A percentile compares a stretch with the other conserved stretches of the same genome.
phyloP scores from a whole-genome alignment of 2,888 invertebrate genomes.

The Netelia fuscicornis region DNA sequence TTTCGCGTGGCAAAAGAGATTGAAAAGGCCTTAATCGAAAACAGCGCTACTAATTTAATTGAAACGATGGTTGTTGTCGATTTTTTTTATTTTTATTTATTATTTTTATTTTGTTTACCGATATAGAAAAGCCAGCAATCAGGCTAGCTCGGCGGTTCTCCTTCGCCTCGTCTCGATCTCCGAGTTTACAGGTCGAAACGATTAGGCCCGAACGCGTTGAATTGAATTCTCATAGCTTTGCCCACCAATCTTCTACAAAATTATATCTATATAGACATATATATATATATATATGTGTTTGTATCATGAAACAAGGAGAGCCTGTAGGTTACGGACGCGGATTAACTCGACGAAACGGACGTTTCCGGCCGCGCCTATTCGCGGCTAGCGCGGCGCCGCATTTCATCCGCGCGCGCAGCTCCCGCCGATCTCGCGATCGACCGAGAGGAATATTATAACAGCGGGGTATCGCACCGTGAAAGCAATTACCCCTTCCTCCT shows the following conservation, averaged over 20 bases:
- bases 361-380: conserved; percentile 81
- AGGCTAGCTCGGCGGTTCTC: conserved; percentile 1
- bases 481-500: conserved; percentile 37
- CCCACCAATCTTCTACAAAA: conserved; percentile 11
- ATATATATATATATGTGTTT: not conserved
- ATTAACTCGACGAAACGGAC: conserved; percentile 80
- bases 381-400: conserved; percentile 57
- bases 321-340: conserved; percentile 67
- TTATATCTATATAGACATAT: not conserved
- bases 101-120: not conserved
- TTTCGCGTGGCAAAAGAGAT: conserved; percentile 11
- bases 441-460: conserved; percentile 46
- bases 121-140: conserved; percentile 14
- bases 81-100: too few relatives aligned
- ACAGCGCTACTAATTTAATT: conserved; percentile 56
- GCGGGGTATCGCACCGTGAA: conserved; percentile 50
- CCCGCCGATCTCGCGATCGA: conserved; percentile 57
- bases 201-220: conserved; percentile 54
- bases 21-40: conserved; percentile 46
- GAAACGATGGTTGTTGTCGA: conserved; percentile 39
- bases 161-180: conserved; percentile 30
- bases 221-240: conserved; percentile 62
- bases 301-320: conserved; percentile 22
- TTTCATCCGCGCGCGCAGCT: conserved; percentile 61
- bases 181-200: conserved; percentile 48